Percentiles rank a stretch among this genome's conserved stretches.
phyloP scores from a whole-genome alignment of 2,888 invertebrate species.

The Philereme transversata region DNA sequence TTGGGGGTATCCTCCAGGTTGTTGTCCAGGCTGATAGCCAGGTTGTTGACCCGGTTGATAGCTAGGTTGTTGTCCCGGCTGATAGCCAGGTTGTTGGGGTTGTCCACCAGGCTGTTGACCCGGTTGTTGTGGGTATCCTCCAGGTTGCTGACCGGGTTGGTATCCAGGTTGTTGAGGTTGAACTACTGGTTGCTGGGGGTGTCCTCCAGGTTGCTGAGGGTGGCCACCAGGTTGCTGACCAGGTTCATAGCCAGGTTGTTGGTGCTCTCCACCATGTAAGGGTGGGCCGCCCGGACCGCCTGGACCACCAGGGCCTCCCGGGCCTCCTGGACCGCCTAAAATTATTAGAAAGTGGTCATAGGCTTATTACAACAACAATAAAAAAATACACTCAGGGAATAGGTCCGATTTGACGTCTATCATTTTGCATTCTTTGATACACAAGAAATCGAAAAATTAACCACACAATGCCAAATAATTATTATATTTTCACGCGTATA shows the following conservation, averaged over 20 bases:
- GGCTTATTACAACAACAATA: no score
- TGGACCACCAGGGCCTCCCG: constrained; percentile 30
- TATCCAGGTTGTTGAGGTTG: no score
- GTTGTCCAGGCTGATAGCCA: constrained; percentile 30
- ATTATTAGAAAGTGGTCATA: neutral
- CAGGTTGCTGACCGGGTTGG: no score
- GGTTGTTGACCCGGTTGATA: no score
- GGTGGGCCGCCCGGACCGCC: constrained; percentile 27
- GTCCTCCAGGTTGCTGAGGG: constrained; percentile 41
- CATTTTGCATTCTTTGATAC: no score
- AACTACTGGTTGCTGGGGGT: constrained; percentile 47
- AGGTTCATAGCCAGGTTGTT: constrained; percentile 32
- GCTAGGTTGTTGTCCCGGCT: constrained; percentile 10
- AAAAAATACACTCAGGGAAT: no score
- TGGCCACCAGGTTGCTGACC: constrained; percentile 38
- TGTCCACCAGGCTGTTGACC: constrained; percentile 39
- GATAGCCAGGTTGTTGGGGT: constrained; percentile 42
- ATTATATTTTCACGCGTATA: no score
- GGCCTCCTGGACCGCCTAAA: constrained; percentile 16
- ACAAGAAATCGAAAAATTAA: no score
- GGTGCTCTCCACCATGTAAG: constrained; percentile 32
- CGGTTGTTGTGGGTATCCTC: constrained; percentile 39
- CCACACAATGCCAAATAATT: no score
- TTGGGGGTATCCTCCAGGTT: constrained; percentile 41
- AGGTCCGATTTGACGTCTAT: no score